Percentiles rank a stretch among this genome's conserved stretches.
phyloP scores from a whole-genome alignment of 2,888 invertebrate species.

The Steinernema hermaphroditum region DNA sequence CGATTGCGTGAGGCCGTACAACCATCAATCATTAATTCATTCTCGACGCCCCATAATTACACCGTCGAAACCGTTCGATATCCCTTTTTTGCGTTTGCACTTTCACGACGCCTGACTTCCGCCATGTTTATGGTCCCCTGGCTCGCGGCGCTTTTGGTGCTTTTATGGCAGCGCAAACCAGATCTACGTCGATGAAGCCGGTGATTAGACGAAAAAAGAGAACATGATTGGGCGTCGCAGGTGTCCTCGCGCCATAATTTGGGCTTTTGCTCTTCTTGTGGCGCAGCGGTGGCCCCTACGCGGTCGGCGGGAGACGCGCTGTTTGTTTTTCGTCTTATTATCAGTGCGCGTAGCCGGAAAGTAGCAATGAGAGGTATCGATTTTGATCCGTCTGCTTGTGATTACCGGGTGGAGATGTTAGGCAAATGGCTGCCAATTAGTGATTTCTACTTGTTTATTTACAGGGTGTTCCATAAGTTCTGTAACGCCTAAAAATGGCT shows the following conservation, averaged over 20 bases:
- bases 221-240: neutral
- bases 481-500: no score
- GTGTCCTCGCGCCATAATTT: conserved; percentile 17
- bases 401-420: no score
- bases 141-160: neutral
- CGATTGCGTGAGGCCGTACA: no score
- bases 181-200: neutral
- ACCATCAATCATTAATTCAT: no score
- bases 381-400: neutral
- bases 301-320: neutral
- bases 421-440: no score
- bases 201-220: conserved; percentile 1
- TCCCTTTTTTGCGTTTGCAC: neutral
- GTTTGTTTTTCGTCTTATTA: conserved; percentile 18
- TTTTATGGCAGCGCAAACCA: neutral
- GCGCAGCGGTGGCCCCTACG: neutral
- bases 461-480: no score
- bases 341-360: conserved; percentile 2
- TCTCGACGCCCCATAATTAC: no score
- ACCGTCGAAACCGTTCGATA: no score
- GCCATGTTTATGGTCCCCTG: neutral
- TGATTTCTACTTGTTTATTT: no score
- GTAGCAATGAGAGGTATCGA: neutral
- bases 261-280: neutral
- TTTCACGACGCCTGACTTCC: neutral